Percentiles rank a stretch among this genome's conserved stretches.
These are phyloP conservation scores for Crotalus tigris DNA, from an alignment of 2,113 vertebrate genomes.

Conservation along the genomic window DNA sequence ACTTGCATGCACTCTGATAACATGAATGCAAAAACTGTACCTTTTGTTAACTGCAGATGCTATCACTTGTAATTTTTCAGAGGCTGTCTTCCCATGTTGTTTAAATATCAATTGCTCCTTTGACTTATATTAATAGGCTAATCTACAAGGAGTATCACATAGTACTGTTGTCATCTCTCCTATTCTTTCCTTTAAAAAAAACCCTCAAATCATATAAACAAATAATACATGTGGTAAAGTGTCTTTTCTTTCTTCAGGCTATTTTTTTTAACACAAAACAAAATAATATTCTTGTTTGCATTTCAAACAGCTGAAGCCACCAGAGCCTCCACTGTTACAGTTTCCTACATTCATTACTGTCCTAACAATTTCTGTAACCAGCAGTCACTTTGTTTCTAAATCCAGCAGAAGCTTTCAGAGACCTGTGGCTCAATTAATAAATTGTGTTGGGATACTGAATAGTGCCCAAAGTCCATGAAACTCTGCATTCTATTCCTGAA, in stretches of 20 bases:
- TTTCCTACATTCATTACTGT: constrained; percentile 41
- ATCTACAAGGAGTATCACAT: background rate
- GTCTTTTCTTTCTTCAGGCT: background rate
- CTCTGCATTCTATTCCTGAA: constrained; percentile 27
- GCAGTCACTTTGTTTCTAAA: constrained; percentile 37
- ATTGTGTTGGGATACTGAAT: constrained; percentile 26
- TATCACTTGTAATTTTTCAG: background rate
- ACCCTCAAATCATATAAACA: background rate
- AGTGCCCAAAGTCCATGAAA: constrained; percentile 1
- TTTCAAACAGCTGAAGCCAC: constrained; percentile 23
- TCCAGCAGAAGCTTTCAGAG: constrained; percentile 30
- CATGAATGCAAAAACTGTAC: background rate
- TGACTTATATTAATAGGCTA: background rate
- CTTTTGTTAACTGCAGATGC: background rate
- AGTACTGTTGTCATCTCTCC: background rate
- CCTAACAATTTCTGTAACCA: constrained; percentile 39
- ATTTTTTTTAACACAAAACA: constrained; percentile 10
- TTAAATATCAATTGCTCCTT: background rate
- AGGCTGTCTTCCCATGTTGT: background rate
- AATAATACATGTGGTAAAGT: background rate
- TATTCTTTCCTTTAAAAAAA: background rate
- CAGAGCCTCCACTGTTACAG: constrained; percentile 30
- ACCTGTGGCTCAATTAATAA: constrained; percentile 43
- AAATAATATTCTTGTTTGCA: constrained; percentile 27
- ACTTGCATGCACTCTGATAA: background rate